Conservation (phyloP, 2,888 invertebrate species). For the Dicyrtoma fusca region DNA sequence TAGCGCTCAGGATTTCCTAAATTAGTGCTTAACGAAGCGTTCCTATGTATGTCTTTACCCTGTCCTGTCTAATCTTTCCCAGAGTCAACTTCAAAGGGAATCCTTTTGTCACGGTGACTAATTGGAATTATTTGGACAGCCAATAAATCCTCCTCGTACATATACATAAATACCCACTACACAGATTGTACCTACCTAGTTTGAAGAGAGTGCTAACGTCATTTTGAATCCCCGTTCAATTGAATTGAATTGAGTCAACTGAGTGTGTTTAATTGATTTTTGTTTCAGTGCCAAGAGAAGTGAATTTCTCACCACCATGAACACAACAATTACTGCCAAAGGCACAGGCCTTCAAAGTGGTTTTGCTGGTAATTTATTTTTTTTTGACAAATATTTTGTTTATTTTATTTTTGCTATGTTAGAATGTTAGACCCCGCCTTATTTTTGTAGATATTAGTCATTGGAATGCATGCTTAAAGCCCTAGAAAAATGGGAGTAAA, state of each 20-base stretch:
- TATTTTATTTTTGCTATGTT: too few relatives aligned
- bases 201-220: background rate
- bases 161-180: background rate
- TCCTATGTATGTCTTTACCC: too few relatives aligned
- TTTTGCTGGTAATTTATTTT: conserved; percentile 38
- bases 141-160: background rate
- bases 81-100: too few relatives aligned
- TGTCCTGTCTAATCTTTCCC: too few relatives aligned
- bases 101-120: too few relatives aligned
- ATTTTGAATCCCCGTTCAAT: background rate
- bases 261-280: conserved; percentile 20
- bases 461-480: too few relatives aligned
- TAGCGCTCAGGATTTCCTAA: too few relatives aligned
- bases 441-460: too few relatives aligned
- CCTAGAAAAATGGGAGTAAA: too few relatives aligned
- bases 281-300: conserved; percentile 34
- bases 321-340: conserved; percentile 40
- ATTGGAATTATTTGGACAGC: too few relatives aligned
- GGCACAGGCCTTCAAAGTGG: conserved; percentile 45
- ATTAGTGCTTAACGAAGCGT: too few relatives aligned
- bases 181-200: background rate
- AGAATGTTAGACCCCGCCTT: too few relatives aligned
- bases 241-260: conserved; percentile 18
- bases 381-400: conserved; percentile 4
- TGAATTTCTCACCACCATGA: conserved; percentile 20